A percentile compares a stretch with the other conserved stretches of the same genome.
Evolutionary conservation across 2,888 invertebrate genomes (phyloP).

Genomic region (Sarcophaga carnaria): DNA sequence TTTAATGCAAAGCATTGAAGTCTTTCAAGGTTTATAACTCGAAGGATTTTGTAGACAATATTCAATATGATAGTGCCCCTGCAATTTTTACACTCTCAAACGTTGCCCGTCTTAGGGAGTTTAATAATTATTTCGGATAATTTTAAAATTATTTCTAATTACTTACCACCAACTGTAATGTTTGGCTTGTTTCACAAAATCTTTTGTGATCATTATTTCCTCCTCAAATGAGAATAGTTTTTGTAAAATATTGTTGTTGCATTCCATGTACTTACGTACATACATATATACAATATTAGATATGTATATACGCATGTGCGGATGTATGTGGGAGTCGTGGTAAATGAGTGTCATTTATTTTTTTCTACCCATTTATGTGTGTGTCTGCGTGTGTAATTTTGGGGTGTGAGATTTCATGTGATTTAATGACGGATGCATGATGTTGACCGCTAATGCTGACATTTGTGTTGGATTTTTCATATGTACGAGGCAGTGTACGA

Average conservation of each 20-base stretch:
- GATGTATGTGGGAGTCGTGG: not conserved
- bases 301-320: not conserved
- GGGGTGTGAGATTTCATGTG: not conserved
- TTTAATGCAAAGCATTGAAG: too few relatives aligned
- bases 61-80: too few relatives aligned
- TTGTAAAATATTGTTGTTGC: slow-evolving; percentile 27
- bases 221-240: slow-evolving; percentile 41
- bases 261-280: not conserved
- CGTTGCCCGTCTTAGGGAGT: too few relatives aligned
- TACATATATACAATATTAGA: not conserved
- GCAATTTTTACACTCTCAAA: too few relatives aligned
- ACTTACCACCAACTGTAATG: not conserved
- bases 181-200: not conserved
- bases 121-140: too few relatives aligned
- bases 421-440: slow-evolving; percentile 41
- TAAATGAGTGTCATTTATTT: not conserved
- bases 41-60: too few relatives aligned
- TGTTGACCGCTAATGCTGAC: slow-evolving; percentile 50
- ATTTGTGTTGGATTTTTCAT: slow-evolving; percentile 40
- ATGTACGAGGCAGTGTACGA: not conserved
- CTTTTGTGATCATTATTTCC: slow-evolving; percentile 52
- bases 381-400: not conserved
- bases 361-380: not conserved
- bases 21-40: too few relatives aligned
- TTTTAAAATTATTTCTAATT: too few relatives aligned